A percentile compares a stretch with the other conserved stretches of the same genome.
Evolutionary conservation across 2,888 invertebrate genomes (phyloP).

Genomic region (Scaptomyza reducta): DNA sequence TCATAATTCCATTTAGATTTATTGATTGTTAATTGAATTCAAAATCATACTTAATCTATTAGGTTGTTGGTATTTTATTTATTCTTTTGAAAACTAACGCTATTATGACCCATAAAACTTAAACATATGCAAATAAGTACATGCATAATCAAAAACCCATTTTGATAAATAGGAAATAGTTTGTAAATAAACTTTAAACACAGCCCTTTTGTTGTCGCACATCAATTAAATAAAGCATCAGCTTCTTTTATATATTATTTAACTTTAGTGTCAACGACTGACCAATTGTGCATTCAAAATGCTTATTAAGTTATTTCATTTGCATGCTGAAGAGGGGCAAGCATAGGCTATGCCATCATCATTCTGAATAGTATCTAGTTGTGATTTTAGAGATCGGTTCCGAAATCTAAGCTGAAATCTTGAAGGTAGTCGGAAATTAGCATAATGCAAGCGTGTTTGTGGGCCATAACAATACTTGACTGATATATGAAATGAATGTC

Average conservation of each 20-base stretch:
- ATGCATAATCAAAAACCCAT: not conserved
- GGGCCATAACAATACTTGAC: constrained; percentile 60
- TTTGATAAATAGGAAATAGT: not conserved
- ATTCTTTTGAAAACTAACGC: not conserved
- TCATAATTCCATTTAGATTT: no score
- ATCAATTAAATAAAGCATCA: not conserved
- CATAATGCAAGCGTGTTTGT: constrained; percentile 31
- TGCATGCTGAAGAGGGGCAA: constrained; percentile 26
- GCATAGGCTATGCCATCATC: constrained; percentile 44
- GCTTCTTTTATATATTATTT: constrained; percentile 8
- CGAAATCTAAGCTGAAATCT: constrained; percentile 28
- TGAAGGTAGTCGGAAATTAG: constrained; percentile 42
- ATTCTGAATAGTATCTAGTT: constrained; percentile 30
- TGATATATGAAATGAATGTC: constrained; percentile 76
- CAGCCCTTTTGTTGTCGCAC: not conserved
- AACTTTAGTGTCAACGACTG: constrained; percentile 16
- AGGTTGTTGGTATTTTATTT: not conserved
- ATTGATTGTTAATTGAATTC: no score
- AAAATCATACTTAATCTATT: no score
- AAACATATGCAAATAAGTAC: constrained; percentile 2
- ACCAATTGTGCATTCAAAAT: constrained; percentile 30
- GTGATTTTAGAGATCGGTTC: constrained; percentile 23
- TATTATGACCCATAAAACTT: not conserved
- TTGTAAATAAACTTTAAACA: not conserved
- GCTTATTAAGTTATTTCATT: constrained; percentile 40